These are phyloP conservation scores for Hypomesus transpacificus DNA, from an alignment of 2,113 vertebrate species.

Conservation along the genomic window DNA sequence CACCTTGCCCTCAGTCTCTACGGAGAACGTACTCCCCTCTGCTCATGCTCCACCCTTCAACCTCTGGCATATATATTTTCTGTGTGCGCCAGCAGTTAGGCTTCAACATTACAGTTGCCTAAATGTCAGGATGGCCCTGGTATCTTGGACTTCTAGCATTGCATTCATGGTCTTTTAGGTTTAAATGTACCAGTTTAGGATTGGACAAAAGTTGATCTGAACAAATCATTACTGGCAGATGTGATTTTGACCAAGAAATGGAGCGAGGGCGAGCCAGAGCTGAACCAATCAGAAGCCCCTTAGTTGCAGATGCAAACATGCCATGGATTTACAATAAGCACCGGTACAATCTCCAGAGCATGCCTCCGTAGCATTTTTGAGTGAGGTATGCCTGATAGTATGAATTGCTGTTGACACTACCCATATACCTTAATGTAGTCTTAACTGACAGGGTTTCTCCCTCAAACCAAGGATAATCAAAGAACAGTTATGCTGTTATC, in stretches of 20 bases:
- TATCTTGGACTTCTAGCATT: too few relatives aligned
- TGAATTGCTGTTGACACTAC: conserved; percentile 14
- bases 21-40: conserved; percentile 7
- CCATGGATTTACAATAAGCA: too few relatives aligned
- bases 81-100: too few relatives aligned
- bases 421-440: conserved; percentile 11
- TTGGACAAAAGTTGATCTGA: too few relatives aligned
- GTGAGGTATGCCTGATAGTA: conserved; percentile 7
- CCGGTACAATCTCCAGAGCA: too few relatives aligned
- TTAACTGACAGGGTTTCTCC: background rate
- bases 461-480: conserved; percentile 21
- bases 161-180: too few relatives aligned
- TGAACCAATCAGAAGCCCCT: conserved; percentile 15
- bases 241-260: too few relatives aligned
- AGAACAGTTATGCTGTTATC: conserved; percentile 12
- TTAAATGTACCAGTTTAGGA: too few relatives aligned
- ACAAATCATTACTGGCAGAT: too few relatives aligned
- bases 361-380: background rate
- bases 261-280: background rate
- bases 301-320: too few relatives aligned
- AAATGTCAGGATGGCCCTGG: too few relatives aligned
- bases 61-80: background rate
- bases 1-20: conserved; percentile 28
- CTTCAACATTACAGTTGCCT: too few relatives aligned
- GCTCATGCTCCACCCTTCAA: conserved; percentile 8